Percentiles rank a stretch among this genome's conserved stretches.
Conservation (phyloP, 2,797 vertebrate species). For the Crax fasciolata region DNA sequence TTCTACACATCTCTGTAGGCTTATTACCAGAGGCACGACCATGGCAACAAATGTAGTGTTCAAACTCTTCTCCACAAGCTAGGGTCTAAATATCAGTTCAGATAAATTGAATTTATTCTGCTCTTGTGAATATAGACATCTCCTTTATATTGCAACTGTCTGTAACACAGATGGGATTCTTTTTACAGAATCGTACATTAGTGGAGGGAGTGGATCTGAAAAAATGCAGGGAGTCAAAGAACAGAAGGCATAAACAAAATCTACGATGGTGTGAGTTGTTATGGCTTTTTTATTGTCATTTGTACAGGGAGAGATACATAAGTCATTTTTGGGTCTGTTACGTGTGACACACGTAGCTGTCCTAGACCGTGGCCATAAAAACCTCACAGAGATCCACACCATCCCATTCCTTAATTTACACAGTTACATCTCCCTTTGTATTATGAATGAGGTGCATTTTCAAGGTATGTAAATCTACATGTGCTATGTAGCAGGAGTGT, state of each 20-base stretch:
- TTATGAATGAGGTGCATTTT: conserved; percentile 52
- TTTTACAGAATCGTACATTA: not conserved
- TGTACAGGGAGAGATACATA: not conserved
- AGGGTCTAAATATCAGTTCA: not conserved
- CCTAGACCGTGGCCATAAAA: conserved; percentile 55
- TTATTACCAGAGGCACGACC: not conserved
- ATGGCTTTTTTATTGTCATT: not conserved
- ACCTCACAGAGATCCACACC: not conserved
- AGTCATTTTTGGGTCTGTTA: conserved; percentile 39
- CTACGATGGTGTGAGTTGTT: not conserved
- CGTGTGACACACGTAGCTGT: not conserved
- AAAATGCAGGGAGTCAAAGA: conserved; percentile 1
- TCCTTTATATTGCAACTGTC: not conserved
- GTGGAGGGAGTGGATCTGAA: not conserved
- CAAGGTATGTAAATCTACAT: conserved; percentile 43
- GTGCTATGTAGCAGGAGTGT: not conserved
- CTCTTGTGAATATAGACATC: not conserved
- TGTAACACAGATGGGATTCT: not conserved
- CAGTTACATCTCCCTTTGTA: not conserved
- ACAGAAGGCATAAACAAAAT: not conserved
- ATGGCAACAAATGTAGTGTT: not conserved
- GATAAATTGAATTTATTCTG: not conserved
- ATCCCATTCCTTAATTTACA: conserved; percentile 49
- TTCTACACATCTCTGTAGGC: not conserved
- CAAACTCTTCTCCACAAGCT: not conserved